Evolutionary conservation across 2,888 invertebrate species (phyloP).

Genomic region (Baccha elongata): DNA sequence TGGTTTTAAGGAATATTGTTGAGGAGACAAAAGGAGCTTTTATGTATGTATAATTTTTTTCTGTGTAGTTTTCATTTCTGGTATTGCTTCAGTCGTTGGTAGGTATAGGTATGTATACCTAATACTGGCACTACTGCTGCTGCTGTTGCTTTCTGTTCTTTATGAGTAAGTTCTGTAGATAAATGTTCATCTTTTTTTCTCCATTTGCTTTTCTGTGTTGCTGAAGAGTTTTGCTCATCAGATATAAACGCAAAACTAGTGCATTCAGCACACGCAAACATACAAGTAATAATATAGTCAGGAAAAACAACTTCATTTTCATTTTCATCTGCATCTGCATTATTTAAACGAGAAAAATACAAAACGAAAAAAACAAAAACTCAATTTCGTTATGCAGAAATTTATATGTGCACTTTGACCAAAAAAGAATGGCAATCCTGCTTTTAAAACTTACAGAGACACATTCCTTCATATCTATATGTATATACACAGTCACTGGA

Average conservation of each 20-base stretch:
- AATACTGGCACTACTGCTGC: not conserved
- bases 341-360: slow-evolving; percentile 38
- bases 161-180: slow-evolving; percentile 53
- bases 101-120: not conserved
- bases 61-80: slow-evolving; percentile 36
- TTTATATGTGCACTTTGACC: slow-evolving; percentile 71
- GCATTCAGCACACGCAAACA: slow-evolving; percentile 21
- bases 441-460: slow-evolving; percentile 43
- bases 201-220: not conserved
- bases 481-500: slow-evolving; percentile 20
- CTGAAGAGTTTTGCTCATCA: slow-evolving; percentile 53
- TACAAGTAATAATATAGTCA: slow-evolving; percentile 12
- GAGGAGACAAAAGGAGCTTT: slow-evolving; percentile 68
- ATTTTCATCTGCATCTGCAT: slow-evolving; percentile 69
- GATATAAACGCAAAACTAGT: slow-evolving; percentile 54
- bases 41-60: slow-evolving; percentile 22
- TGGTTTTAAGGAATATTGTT: slow-evolving; percentile 70
- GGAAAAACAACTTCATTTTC: slow-evolving; percentile 66
- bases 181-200: slow-evolving; percentile 39
- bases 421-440: slow-evolving; percentile 51
- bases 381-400: slow-evolving; percentile 62
- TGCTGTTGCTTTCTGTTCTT: slow-evolving; percentile 35
- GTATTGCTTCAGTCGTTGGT: slow-evolving; percentile 22
- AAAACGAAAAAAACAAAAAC: not conserved
- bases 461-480: not conserved